Conservation (phyloP, 2,113 vertebrate species). For the Pygoscelis adeliae region DNA sequence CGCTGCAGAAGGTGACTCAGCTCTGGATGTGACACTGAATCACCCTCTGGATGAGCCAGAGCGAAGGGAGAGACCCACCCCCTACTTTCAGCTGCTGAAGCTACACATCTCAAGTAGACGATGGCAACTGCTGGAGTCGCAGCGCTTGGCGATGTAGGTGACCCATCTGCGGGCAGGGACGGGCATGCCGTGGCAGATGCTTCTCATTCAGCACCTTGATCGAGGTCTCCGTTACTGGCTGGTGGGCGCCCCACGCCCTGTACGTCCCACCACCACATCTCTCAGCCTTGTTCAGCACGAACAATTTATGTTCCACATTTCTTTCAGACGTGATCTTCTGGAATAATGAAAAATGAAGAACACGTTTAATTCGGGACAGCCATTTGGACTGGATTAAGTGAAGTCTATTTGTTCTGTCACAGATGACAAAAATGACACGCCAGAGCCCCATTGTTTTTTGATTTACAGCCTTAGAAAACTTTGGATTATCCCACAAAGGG, state of each 20-base stretch:
- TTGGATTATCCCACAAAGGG: neutral
- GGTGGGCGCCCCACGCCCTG: neutral
- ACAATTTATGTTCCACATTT: neutral
- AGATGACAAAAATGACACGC: neutral
- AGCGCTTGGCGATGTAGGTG: neutral
- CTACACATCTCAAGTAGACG: accelerated
- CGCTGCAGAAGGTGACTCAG: neutral
- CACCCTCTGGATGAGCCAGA: neutral
- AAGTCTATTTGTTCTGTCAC: neutral
- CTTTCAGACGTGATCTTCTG: neutral
- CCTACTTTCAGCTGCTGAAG: neutral
- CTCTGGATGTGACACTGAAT: constrained; percentile 5
- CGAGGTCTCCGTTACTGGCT: neutral
- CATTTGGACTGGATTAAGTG: neutral
- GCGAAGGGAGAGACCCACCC: neutral
- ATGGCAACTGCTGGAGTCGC: neutral
- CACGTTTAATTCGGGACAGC: neutral
- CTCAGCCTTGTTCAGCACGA: neutral
- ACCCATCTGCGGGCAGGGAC: neutral
- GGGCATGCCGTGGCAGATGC: accelerated
- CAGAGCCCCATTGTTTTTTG: neutral
- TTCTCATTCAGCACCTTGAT: neutral
- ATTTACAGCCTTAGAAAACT: neutral
- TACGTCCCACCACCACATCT: too few relatives aligned
- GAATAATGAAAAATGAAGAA: neutral